phyloP scores from a whole-genome alignment of 1,140 invertebrate genomes.

The Agrypnia vestita region DNA sequence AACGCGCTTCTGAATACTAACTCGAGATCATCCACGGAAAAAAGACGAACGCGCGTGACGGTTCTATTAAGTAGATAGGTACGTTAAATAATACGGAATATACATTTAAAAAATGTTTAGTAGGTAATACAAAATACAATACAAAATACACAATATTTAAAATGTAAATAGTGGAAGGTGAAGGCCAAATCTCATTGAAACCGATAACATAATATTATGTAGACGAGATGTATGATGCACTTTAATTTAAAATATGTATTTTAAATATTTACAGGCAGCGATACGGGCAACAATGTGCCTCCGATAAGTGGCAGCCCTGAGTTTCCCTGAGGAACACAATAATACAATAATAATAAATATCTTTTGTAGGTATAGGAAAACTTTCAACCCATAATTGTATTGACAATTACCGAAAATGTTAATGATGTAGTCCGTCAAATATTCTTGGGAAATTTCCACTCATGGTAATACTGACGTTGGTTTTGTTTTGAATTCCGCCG shows the following conservation, averaged over 20 bases:
- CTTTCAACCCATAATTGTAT: conserved; percentile 43
- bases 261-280: background rate
- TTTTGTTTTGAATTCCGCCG: background rate
- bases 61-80: too few relatives aligned
- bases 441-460: conserved; percentile 30
- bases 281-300: too few relatives aligned
- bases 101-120: too few relatives aligned
- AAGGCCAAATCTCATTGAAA: background rate
- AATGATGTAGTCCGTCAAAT: conserved; percentile 8
- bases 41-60: too few relatives aligned
- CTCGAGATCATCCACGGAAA: too few relatives aligned
- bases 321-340: background rate
- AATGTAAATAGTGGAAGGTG: background rate
- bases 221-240: background rate
- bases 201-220: background rate
- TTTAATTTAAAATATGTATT: background rate
- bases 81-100: too few relatives aligned
- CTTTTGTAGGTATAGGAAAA: conserved; percentile 32
- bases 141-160: background rate
- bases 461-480: background rate
- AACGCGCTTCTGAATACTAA: too few relatives aligned
- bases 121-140: background rate
- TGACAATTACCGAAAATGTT: conserved; percentile 26
- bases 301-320: conserved; percentile 18
- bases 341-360: conserved; percentile 9